A percentile compares a stretch with the other conserved stretches of the same genome.
These are phyloP conservation scores for Phrynosoma platyrhinos DNA, from an alignment of 2,113 vertebrate species.

Conservation along the genomic window DNA sequence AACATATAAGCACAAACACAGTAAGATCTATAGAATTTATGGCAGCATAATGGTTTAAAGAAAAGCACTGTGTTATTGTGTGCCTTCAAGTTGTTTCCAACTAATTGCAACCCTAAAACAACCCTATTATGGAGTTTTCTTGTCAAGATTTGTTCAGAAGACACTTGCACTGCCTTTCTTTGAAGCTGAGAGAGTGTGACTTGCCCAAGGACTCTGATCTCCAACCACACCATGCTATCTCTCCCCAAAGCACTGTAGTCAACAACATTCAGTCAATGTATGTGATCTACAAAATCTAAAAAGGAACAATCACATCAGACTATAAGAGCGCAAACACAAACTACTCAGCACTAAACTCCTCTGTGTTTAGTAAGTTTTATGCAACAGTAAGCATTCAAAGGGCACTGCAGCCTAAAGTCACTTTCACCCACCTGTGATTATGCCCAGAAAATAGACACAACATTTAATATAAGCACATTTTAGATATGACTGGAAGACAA, in stretches of 20 bases:
- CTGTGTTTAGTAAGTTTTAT: background rate
- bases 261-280: background rate
- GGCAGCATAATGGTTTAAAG: background rate
- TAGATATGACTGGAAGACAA: background rate
- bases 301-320: background rate
- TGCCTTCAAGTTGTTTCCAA: no score
- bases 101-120: no score
- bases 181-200: no score
- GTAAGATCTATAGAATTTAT: no score
- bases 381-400: background rate
- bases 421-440: background rate
- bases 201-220: no score
- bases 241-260: background rate
- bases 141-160: no score
- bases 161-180: no score
- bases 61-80: background rate
- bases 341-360: background rate
- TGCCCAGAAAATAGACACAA: background rate
- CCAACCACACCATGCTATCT: no score
- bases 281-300: background rate
- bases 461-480: background rate
- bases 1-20: background rate
- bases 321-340: background rate
- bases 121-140: no score
- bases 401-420: background rate